Evolutionary conservation across 2,797 vertebrate species (phyloP).

Genomic region (Erpetoichthys calabaricus): DNA sequence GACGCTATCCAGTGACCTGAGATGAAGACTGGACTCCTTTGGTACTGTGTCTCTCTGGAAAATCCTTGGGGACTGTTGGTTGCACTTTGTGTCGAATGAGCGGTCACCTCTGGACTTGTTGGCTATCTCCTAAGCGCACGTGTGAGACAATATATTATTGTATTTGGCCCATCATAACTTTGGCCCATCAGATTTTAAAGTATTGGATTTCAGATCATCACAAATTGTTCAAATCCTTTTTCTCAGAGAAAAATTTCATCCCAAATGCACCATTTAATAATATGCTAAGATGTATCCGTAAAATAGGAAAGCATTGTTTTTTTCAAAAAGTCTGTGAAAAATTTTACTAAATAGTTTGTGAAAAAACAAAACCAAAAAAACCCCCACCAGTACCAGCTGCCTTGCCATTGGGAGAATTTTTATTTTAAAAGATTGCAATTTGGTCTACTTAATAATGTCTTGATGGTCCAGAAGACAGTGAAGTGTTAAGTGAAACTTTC

Average conservation of each 20-base stretch:
- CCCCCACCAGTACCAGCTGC: conserved; percentile 11
- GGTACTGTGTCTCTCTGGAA: too few relatives aligned
- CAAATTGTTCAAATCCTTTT: conserved; percentile 13
- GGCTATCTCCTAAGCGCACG: too few relatives aligned
- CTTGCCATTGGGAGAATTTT: conserved; percentile 15
- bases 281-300: conserved; percentile 14
- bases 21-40: too few relatives aligned
- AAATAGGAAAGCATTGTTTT: conserved; percentile 18
- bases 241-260: not conserved
- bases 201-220: conserved; percentile 11
- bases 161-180: too few relatives aligned
- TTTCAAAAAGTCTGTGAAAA: conserved; percentile 16
- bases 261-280: conserved; percentile 14
- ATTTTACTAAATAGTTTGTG: conserved; percentile 15
- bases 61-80: too few relatives aligned
- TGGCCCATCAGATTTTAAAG: too few relatives aligned
- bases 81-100: too few relatives aligned
- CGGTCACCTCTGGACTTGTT: too few relatives aligned
- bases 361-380: conserved; percentile 9
- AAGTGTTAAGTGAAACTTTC: conserved; percentile 8
- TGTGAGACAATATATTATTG: too few relatives aligned
- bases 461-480: conserved; percentile 7
- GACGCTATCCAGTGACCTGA: too few relatives aligned
- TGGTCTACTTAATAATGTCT: conserved; percentile 10
- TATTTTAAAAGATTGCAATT: conserved; percentile 19